Percentiles rank a stretch among this genome's conserved stretches.
Conservation (phyloP, 2,113 vertebrate species). For the Stigmatopora nigra region DNA sequence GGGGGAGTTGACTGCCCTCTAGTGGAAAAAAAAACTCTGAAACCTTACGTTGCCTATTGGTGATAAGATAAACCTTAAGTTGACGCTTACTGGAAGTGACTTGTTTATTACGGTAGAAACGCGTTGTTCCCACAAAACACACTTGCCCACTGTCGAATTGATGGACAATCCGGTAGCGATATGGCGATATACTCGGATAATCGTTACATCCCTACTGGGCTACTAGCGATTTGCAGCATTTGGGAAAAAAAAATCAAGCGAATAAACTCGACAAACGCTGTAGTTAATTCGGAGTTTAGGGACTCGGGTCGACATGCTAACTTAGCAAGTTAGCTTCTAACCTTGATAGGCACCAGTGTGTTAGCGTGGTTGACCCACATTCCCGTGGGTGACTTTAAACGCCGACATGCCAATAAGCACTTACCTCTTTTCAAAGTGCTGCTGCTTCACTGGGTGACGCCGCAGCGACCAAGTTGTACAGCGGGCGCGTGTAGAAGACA, state of each 20-base stretch:
- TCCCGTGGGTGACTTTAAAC: constrained; percentile 39
- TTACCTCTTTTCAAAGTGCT: constrained; percentile 48
- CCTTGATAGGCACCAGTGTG: constrained; percentile 38
- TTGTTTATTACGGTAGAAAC: neutral
- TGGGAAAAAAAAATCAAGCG: neutral
- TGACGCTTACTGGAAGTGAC: too few relatives aligned
- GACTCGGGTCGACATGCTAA: constrained; percentile 24
- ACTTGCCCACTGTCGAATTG: neutral
- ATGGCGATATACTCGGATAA: neutral
- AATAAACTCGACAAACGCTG: neutral
- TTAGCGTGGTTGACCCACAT: constrained; percentile 62
- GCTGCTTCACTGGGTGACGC: constrained; percentile 16
- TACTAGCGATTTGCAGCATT: neutral
- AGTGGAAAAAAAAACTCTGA: constrained; percentile 46
- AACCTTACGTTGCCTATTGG: neutral
- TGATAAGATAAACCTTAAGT: neutral
- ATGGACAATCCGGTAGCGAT: neutral
- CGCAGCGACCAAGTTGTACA: neutral
- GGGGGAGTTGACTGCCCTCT: constrained; percentile 43
- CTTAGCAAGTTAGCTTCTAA: constrained; percentile 50
- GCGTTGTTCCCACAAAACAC: neutral
- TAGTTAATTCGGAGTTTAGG: neutral
- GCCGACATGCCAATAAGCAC: constrained; percentile 21
- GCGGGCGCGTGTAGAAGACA: neutral
- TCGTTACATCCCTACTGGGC: neutral